Percentiles rank a stretch among this genome's conserved stretches.
Conservation (phyloP, 2,113 vertebrate genomes). For the Tauraco erythrolophus region DNA sequence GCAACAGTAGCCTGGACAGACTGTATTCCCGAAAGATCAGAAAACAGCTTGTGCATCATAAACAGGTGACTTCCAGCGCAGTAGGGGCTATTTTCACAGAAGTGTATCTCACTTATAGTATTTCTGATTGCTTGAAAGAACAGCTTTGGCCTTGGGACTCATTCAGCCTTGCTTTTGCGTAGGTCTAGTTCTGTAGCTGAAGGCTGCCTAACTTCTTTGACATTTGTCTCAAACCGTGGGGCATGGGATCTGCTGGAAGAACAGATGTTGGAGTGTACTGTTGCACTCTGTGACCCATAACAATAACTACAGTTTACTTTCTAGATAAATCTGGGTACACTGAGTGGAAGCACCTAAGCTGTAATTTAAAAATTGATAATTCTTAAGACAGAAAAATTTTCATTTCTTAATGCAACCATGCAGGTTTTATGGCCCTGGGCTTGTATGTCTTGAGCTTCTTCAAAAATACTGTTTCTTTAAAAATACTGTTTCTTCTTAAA, state of each 20-base stretch:
- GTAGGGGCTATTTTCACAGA: not conserved
- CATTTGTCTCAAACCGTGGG: not conserved
- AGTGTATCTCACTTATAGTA: not conserved
- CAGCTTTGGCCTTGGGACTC: constrained; percentile 24
- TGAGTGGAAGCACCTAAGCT: not conserved
- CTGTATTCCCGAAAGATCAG: constrained; percentile 98
- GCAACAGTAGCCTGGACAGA: constrained; percentile 94
- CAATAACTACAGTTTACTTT: not conserved
- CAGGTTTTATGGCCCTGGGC: not conserved
- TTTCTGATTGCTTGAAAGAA: not conserved
- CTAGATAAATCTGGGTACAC: not conserved
- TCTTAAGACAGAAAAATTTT: not conserved
- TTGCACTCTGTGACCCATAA: not conserved
- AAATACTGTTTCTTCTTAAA: not conserved
- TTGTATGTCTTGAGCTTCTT: not conserved
- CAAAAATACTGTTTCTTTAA: not conserved
- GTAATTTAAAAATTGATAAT: not conserved
- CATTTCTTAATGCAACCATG: not conserved
- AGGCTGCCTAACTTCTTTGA: constrained; percentile 31
- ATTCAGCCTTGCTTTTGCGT: constrained; percentile 52
- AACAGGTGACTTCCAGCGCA: constrained; percentile 88
- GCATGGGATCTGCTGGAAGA: not conserved
- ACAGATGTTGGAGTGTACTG: not conserved
- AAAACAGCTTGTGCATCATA: constrained; percentile 98
- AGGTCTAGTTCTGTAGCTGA: constrained; percentile 43